Conservation (phyloP, 2,888 invertebrate genomes). For the Pollenia angustigena region DNA sequence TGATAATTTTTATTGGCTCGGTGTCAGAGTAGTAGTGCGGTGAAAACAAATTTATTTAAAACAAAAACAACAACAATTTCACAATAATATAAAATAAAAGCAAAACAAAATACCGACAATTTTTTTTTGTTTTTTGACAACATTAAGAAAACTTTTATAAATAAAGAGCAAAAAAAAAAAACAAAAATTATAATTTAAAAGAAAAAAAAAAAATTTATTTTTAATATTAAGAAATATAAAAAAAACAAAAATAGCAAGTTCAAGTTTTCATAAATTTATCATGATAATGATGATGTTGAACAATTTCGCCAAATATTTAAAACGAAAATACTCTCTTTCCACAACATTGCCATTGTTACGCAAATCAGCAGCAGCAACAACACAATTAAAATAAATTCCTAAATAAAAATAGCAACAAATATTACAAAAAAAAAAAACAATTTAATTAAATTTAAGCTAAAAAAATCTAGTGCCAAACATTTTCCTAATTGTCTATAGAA, state of each 20-base stretch:
- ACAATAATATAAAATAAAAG: constrained; percentile 9
- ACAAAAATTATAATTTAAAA: neutral
- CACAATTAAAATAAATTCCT: constrained; percentile 22
- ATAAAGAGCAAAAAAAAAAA: neutral
- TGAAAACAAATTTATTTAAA: constrained; percentile 53
- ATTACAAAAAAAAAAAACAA: no score
- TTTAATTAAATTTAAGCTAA: no score
- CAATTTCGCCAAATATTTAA: constrained; percentile 30
- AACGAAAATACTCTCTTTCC: constrained; percentile 20
- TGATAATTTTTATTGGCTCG: constrained; percentile 42
- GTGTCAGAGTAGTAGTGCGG: constrained; percentile 44
- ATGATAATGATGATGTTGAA: constrained; percentile 8
- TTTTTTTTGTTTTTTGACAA: neutral
- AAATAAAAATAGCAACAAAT: constrained; percentile 6
- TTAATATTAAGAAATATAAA: neutral
- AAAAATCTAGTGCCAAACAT: no score
- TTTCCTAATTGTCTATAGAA: no score
- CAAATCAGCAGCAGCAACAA: constrained; percentile 32
- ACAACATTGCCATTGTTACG: constrained; percentile 29
- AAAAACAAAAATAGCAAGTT: constrained; percentile 30
- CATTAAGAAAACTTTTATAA: neutral
- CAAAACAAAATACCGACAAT: constrained; percentile 5
- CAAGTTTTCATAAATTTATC: no score
- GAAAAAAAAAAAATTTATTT: neutral
- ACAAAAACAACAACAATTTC: constrained; percentile 29